Base-by-base conservation (phyloP, 2,797 vertebrate species). In the Pagetopsis macropterus region DNA sequence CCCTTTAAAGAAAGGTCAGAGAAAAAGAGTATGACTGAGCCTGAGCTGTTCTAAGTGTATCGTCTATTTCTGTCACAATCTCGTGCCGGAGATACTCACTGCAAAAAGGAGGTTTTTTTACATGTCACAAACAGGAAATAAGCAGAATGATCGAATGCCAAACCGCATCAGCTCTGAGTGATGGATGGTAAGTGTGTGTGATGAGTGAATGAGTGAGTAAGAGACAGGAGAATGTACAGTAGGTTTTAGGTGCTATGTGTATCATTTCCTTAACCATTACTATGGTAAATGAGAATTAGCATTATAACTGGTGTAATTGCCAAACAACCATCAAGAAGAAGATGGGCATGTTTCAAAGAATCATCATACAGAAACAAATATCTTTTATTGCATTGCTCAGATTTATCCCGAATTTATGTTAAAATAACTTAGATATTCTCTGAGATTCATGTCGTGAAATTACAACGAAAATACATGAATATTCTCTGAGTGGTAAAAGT, bases 221-320 rank as follows among this genome's bases (percentile, higher is more conserved):
- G 59, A 82, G 85, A 87, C 81, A 65, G 65, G 46, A 65, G 87
- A 91, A 85, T 91, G 87, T 89, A n/a, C n/a, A n/a, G n/a, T n/a
- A 86, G 73, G 67, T 66, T 76, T 23, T 75, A 76, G 82, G 80
- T 88, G 87, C 76, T 80, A 45, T 60, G 68, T 78, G 79, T 68
- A 68, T 56, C 65, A 72, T 65, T 71, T 54, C 65, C 71, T 74
- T 62, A 78, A 69, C 9, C 8, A 27, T n/a, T 48, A 49, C 27
- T 31, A 43, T 17, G n/a, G 56, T 44, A 2, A 49, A 56, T 41
- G 27, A 52, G 16, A 75, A 37, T 45, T 9, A 41, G 16, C 45
- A 9, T 63, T 10, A 21, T 9, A 50, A 19, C 41, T 43, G 19
- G 17, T 61, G 2, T 55, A 31, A 37, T 11, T 33, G 19, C 17